Conservation (phyloP, 2,888 invertebrate species). For the Phragmatobia fuliginosa region DNA sequence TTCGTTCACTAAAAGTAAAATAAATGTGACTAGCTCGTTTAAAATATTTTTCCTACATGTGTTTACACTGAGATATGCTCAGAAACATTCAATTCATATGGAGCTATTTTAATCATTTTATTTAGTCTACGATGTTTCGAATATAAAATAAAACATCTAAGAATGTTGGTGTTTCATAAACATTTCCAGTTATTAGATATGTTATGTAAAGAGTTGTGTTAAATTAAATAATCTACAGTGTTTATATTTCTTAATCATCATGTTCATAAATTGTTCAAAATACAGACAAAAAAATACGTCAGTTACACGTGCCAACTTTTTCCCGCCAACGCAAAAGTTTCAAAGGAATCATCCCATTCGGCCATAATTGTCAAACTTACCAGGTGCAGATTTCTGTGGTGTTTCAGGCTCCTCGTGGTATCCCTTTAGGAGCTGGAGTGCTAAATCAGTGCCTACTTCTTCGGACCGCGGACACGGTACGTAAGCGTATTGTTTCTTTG, state of each 20-base stretch:
- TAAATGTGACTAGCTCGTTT: background rate
- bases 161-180: slow-evolving; percentile 27
- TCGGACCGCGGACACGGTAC: slow-evolving; percentile 83
- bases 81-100: slow-evolving; percentile 26
- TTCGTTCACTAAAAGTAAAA: background rate
- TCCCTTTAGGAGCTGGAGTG: slow-evolving; percentile 69
- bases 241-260: background rate
- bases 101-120: slow-evolving; percentile 29
- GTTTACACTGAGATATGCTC: slow-evolving; percentile 22
- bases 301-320: slow-evolving; percentile 51
- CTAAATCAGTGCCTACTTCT: slow-evolving; percentile 82
- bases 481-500: slow-evolving; percentile 83
- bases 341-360: slow-evolving; percentile 31
- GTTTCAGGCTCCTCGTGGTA: slow-evolving; percentile 66
- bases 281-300: slow-evolving; percentile 7
- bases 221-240: background rate
- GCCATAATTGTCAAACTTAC: slow-evolving; percentile 59
- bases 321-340: slow-evolving; percentile 56
- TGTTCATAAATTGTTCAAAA: background rate
- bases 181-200: slow-evolving; percentile 23
- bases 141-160: slow-evolving; percentile 20
- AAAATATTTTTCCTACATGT: slow-evolving; percentile 14
- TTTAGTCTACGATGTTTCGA: slow-evolving; percentile 38
- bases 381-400: slow-evolving; percentile 70
- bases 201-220: background rate